A percentile compares a stretch with the other conserved stretches of the same genome.
These are phyloP conservation scores for Zoroaster sp. DNA, from an alignment of 53 echinoderm and acorn worm species.

Conservation along the genomic window DNA sequence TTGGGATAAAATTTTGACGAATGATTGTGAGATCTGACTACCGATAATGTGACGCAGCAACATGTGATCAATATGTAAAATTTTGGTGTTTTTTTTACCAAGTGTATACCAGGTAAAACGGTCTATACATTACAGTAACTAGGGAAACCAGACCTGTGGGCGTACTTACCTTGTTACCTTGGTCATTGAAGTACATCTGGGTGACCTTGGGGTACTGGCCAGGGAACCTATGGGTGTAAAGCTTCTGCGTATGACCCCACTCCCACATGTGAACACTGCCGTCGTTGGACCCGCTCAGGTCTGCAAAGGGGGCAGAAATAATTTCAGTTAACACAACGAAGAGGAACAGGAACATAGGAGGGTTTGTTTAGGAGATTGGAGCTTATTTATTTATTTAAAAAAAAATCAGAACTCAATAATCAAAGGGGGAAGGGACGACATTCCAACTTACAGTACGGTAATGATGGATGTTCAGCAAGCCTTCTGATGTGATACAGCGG, in stretches of 20 bases:
- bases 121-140: too few species aligned
- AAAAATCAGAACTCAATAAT: too few species aligned
- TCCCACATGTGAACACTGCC: slow-evolving; percentile 99
- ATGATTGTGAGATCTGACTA: too few species aligned
- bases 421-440: too few species aligned
- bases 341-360: not conserved
- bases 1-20: too few species aligned
- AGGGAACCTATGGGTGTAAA: slow-evolving; percentile 72
- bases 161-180: slow-evolving; percentile 85
- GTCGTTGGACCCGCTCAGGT: slow-evolving; percentile 91
- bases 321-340: not conserved
- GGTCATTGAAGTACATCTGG: slow-evolving; percentile 88
- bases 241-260: slow-evolving; percentile 89
- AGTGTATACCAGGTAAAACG: too few species aligned
- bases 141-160: not conserved
- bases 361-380: not conserved
- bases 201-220: slow-evolving; percentile 98
- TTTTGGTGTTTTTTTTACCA: too few species aligned
- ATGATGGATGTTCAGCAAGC: slow-evolving; percentile 86
- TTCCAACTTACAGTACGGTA: slow-evolving; percentile 93
- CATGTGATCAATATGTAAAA: too few species aligned
- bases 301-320: slow-evolving; percentile 33
- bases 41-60: too few species aligned
- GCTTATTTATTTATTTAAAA: too few species aligned
- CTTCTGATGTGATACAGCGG: slow-evolving; percentile 82